Conservation (phyloP, 1,140 invertebrate genomes). For the Trichogramma pretiosum region DNA sequence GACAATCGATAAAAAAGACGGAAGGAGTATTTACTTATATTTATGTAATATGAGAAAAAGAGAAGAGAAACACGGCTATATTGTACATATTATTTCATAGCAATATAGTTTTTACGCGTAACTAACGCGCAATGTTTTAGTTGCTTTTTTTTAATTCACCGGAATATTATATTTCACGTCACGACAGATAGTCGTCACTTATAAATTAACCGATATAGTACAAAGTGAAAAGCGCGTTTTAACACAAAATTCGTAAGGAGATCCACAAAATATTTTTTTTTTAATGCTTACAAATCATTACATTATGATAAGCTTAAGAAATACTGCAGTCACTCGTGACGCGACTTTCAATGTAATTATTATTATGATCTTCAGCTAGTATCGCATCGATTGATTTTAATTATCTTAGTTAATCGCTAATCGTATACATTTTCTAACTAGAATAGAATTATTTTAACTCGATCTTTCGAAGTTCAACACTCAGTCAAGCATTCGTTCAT, state of each 20-base stretch:
- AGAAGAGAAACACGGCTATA: conserved; percentile 18
- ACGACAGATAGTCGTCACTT: conserved; percentile 13
- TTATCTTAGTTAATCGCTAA: conserved; percentile 37
- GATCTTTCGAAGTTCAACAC: too few species aligned
- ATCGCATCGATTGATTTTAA: conserved; percentile 24
- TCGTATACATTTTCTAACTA: conserved; percentile 49
- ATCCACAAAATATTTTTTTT: conserved; percentile 47
- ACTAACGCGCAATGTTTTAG: conserved; percentile 1
- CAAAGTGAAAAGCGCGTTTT: conserved; percentile 27
- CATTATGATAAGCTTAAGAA: conserved; percentile 42
- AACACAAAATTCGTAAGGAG: conserved; percentile 26
- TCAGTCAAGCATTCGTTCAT: conserved; percentile 16
- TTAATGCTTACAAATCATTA: conserved; percentile 44
- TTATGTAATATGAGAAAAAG: background rate
- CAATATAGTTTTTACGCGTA: too few species aligned
- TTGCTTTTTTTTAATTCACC: too few species aligned
- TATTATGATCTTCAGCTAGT: too few species aligned
- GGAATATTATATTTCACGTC: conserved; percentile 10
- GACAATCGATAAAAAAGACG: conserved; percentile 2
- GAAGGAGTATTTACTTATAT: too few species aligned
- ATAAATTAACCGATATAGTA: conserved; percentile 24
- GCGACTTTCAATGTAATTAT: conserved; percentile 23
- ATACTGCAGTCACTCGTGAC: conserved; percentile 36
- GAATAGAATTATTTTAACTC: conserved; percentile 45
- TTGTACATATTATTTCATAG: conserved; percentile 6